Evolutionary conservation across 2,113 vertebrate species (phyloP).

Genomic region (Edolisoma coerulescens): DNA sequence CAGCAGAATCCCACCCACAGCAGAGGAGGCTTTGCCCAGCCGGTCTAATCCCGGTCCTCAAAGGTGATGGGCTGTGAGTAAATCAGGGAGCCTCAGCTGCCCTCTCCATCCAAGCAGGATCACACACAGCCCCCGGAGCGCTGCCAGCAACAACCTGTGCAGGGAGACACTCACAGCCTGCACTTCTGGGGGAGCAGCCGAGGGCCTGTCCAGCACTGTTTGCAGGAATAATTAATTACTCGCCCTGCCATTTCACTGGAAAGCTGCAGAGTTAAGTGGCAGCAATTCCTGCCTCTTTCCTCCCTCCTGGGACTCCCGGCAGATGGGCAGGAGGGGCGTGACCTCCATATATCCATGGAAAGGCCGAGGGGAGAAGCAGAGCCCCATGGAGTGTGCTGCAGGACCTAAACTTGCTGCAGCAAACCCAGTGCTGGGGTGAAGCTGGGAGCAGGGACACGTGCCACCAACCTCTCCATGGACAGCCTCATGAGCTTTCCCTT

Average conservation of each 20-base stretch:
- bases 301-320: accelerated
- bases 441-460: background rate
- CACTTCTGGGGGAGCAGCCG: background rate
- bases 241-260: background rate
- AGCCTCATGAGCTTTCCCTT: background rate
- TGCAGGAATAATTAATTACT: background rate
- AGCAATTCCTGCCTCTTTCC: background rate
- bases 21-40: background rate
- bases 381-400: accelerated
- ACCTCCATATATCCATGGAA: background rate
- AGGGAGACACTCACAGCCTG: background rate
- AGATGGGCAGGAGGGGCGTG: background rate
- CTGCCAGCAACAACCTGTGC: background rate
- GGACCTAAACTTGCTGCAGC: background rate
- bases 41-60: accelerated
- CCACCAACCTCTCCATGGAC: background rate
- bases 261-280: background rate
- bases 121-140: background rate
- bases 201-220: background rate
- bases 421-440: background rate
- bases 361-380: background rate
- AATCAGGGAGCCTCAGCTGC: background rate
- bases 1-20: background rate
- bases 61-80: background rate
- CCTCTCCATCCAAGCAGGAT: background rate